phyloP scores from a whole-genome alignment of 2,113 vertebrate species.

The Takifugu bimaculatus region DNA sequence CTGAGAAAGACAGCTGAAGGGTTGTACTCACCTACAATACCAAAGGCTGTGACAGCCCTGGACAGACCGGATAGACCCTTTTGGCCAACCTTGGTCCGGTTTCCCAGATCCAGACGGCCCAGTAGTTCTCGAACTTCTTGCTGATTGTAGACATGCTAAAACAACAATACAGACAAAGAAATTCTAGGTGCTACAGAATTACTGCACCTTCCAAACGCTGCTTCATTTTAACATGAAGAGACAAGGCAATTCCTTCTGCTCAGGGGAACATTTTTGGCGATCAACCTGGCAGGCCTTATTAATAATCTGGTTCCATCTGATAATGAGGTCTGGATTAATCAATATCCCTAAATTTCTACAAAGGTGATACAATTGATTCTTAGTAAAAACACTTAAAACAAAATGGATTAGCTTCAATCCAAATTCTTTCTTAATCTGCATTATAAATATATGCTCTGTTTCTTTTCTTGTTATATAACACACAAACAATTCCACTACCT shows the following conservation, averaged over 20 bases:
- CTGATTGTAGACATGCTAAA: conserved; percentile 90
- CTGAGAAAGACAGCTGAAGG: neutral
- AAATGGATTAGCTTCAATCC: conserved; percentile 7
- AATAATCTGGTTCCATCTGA: neutral
- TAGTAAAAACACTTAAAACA: neutral
- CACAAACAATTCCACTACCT: too few relatives aligned
- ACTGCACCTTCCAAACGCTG: conserved; percentile 1
- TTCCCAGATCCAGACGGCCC: conserved; percentile 90
- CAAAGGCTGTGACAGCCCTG: conserved; percentile 85
- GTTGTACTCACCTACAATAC: conserved; percentile 86
- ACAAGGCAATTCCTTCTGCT: neutral
- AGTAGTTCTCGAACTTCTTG: conserved; percentile 91
- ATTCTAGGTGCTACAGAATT: neutral
- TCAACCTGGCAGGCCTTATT: too few relatives aligned
- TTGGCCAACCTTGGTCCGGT: conserved; percentile 91
- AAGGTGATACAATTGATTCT: conserved; percentile 5
- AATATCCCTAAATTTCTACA: neutral
- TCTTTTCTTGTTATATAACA: too few relatives aligned
- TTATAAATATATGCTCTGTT: neutral
- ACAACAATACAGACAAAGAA: neutral
- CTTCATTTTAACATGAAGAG: too few relatives aligned
- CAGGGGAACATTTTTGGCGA: neutral
- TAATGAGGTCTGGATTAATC: conserved; percentile 6
- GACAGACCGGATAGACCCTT: conserved; percentile 91
- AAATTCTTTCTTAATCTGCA: neutral